Evolutionary conservation across 2,797 vertebrate species (phyloP).

Genomic region (Nothura maculosa): DNA sequence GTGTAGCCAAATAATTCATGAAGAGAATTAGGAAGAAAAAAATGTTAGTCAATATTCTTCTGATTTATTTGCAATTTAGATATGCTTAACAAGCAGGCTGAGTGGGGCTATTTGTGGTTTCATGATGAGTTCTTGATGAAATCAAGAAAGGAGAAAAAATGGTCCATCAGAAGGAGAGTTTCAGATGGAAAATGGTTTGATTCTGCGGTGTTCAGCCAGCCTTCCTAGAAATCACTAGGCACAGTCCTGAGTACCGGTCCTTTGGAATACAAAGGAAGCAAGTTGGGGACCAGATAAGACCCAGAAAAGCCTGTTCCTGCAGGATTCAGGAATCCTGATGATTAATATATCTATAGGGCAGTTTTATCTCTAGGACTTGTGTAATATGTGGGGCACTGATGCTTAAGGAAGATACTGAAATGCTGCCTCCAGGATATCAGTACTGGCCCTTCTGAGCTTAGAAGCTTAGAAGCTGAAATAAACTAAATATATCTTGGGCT

Average conservation of each 20-base stretch:
- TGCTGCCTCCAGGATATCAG: not conserved
- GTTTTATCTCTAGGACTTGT: not conserved
- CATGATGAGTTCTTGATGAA: not conserved
- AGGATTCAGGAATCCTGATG: not conserved
- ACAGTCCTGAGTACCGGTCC: not conserved
- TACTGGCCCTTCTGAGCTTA: not conserved
- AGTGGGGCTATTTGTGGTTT: not conserved
- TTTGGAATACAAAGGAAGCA: not conserved
- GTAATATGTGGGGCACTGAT: not conserved
- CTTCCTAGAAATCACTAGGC: not conserved
- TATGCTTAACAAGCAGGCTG: not conserved
- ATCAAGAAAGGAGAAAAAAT: not conserved
- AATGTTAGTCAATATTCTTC: not conserved
- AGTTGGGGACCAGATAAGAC: not conserved
- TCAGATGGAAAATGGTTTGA: not conserved
- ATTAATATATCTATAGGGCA: not conserved
- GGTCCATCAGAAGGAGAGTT: not conserved
- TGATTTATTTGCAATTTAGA: not conserved
- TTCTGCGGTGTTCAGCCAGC: not conserved
- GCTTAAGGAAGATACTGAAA: not conserved
- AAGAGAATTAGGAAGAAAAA: not conserved
- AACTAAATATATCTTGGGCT: not conserved
- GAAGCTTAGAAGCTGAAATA: slow-evolving; percentile 2
- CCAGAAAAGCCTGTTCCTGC: not conserved
- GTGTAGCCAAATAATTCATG: not conserved